Evolutionary conservation across 92 coral and sea anemone genomes (phyloP), one percentile per base, ranked within the genome.

Genomic region (Epizoanthus scotinus): DNA sequence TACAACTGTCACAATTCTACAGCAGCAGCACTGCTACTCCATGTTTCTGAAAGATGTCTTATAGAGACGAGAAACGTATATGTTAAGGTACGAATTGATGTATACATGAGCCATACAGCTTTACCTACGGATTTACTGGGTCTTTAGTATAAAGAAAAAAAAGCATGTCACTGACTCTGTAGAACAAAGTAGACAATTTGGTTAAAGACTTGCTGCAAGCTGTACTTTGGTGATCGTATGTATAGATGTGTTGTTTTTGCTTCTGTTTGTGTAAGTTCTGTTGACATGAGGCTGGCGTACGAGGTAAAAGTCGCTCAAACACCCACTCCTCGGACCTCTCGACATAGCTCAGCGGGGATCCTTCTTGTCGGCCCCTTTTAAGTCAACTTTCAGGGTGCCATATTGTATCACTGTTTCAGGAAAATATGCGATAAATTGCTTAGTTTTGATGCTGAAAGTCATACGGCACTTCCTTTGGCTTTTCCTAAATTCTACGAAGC

Each of bases 301-400:
- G 14, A 58, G 13, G 68, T 38, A 58, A 24, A 75, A 55, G 36
- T 20, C 22, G 57, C 5, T 25, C 5, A 36, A 58, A 58, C 26
- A 12, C 53, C 55, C 26, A 38, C 38, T 49, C 22, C 68, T 26
- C 52, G 56, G 53, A 12, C 54, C 3, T n/a, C 31, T 75, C 67
- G 68, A 42, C 22, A 65, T 68, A 1, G 38, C 81, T 54, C 81
- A 75, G 81, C 81, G 69, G 81, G 81, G 8, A 59, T 59, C 68
- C 68, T 8, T 18, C 54, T 34, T 40, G 81, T 58, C 81, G 68
- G 81, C n/a, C 66, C 59, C 67, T 74, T 74, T 74, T 1, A 74
- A 74, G 81, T 75, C 56, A 75, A 75, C 81, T 59, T 57, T 75
- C 57, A 59, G 69, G 81, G 81, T 75, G 81, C 63, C 66, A 58